Evolutionary conservation across 2,797 vertebrate species (phyloP).

Genomic region (Sciurus vulgaris): DNA sequence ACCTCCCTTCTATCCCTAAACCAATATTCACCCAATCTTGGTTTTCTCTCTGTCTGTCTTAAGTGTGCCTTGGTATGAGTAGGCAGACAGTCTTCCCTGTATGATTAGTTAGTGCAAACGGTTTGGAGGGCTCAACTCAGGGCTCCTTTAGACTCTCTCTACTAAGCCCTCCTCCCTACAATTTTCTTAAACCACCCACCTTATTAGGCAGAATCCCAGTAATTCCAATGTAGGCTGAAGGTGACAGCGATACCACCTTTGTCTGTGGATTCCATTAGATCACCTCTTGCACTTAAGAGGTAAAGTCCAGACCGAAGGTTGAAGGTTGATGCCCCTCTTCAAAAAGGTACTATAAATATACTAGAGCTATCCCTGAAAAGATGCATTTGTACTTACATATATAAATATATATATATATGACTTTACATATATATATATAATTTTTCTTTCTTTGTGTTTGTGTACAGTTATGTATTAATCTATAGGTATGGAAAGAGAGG

Average conservation of each 20-base stretch:
- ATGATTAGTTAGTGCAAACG: slow-evolving; percentile 52
- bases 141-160: not conserved
- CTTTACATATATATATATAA: slow-evolving; percentile 65
- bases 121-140: slow-evolving; percentile 39
- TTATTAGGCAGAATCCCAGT: not conserved
- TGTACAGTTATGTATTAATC: slow-evolving; percentile 74
- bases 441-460: slow-evolving; percentile 64
- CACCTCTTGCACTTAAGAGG: slow-evolving; percentile 70
- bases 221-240: slow-evolving; percentile 32
- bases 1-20: not conserved
- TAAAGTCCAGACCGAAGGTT: slow-evolving; percentile 75
- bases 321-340: slow-evolving; percentile 70
- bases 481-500: slow-evolving; percentile 69
- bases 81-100: not conserved
- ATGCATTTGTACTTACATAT: slow-evolving; percentile 79
- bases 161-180: not conserved
- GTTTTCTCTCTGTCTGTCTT: slow-evolving; percentile 81
- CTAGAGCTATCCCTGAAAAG: slow-evolving; percentile 84
- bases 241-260: not conserved
- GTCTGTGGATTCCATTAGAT: fast-evolving
- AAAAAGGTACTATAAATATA: slow-evolving; percentile 77
- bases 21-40: slow-evolving; percentile 70
- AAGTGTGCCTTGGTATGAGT: not conserved
- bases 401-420: slow-evolving; percentile 67
- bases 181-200: not conserved